Percentiles rank a stretch among this genome's conserved stretches.
phyloP scores from a whole-genome alignment of 2,888 invertebrate species.

The Asteroscopus sphinx region DNA sequence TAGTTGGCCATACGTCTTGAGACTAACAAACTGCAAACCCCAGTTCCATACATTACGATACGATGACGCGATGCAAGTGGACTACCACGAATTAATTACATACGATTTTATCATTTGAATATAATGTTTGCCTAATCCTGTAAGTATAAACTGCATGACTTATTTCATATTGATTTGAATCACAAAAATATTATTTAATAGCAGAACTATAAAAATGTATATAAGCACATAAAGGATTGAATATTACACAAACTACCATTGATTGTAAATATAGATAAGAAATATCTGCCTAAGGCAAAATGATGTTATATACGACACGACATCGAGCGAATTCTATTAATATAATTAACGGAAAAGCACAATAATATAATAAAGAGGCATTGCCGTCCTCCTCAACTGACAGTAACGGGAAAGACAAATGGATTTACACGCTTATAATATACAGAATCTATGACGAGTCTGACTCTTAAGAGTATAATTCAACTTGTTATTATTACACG shows the following conservation, averaged over 20 bases:
- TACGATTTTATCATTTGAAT: slow-evolving; percentile 65
- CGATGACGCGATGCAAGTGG: slow-evolving; percentile 53
- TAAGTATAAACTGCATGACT: slow-evolving; percentile 69
- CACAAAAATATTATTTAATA: slow-evolving; percentile 53
- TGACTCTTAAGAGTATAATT: slow-evolving; percentile 78
- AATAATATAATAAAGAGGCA: slow-evolving; percentile 64
- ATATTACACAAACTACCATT: slow-evolving; percentile 58
- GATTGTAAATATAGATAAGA: slow-evolving; percentile 48
- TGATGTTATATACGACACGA: slow-evolving; percentile 64
- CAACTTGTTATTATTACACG: slow-evolving; percentile 64
- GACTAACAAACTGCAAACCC: slow-evolving; percentile 36
- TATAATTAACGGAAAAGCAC: slow-evolving; percentile 63
- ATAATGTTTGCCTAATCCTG: slow-evolving; percentile 69
- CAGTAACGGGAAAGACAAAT: slow-evolving; percentile 87
- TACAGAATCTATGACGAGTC: slow-evolving; percentile 81
- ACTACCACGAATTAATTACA: slow-evolving; percentile 60
- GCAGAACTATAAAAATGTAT: slow-evolving; percentile 50
- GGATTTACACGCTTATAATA: slow-evolving; percentile 86
- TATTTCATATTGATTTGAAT: slow-evolving; percentile 60
- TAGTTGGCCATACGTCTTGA: slow-evolving; percentile 15
- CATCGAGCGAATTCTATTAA: slow-evolving; percentile 64
- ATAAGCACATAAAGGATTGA: slow-evolving; percentile 53
- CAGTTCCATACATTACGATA: slow-evolving; percentile 56
- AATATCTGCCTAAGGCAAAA: slow-evolving; percentile 43
- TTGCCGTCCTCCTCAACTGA: slow-evolving; percentile 68